Evolutionary conservation across 2,113 vertebrate genomes (phyloP), one percentile per base, ranked within the genome.

Genomic region (Peromyscus californicus): DNA sequence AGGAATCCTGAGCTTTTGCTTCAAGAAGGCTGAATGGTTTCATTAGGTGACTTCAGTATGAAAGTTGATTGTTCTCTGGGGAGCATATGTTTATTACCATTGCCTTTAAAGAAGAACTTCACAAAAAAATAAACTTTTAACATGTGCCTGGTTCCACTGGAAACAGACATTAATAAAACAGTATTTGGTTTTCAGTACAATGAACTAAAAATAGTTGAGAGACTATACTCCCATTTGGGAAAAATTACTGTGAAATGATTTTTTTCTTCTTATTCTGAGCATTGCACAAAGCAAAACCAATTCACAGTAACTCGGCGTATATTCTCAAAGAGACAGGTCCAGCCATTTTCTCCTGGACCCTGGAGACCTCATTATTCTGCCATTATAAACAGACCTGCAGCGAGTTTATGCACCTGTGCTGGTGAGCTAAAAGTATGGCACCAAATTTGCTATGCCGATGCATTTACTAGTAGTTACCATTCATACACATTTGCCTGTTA

Each of bases 361-460:
- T 63, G 3, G 82, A 98, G 97, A 90, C 79, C 57, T 94, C 97
- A 98, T 98, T 98, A 98, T 85, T n/a, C 33, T 93, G 59, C 57
- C 76, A 54, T 97, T 96, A 97, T 0, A 39, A 63, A 83, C 48
- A 97, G 83, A 78, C 59, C 83, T 92, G 83, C 67, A 89, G 87
- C 67, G 2, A 82, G 45, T n/a, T 97, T 94, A 89, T 0, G 90
- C 22, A 59, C 24, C 59, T n/a, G 1, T 3, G 57, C 48, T 93
- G 48, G 85, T 0, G 0, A 22, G 0, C 94, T 63, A 96, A 98
- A 95, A 76, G 97, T 97, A 87, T 3, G 90, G 80, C 94, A 69
- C 84, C 87, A 92, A 75, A 90, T 96, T 97, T n/a, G 96, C 89
- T 95, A 76, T 93, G 86, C 88, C 97, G 96, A 96, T 31, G 78